phyloP scores from a whole-genome alignment of 64 coral and sea anemone species.

The Acropora yongei region DNA sequence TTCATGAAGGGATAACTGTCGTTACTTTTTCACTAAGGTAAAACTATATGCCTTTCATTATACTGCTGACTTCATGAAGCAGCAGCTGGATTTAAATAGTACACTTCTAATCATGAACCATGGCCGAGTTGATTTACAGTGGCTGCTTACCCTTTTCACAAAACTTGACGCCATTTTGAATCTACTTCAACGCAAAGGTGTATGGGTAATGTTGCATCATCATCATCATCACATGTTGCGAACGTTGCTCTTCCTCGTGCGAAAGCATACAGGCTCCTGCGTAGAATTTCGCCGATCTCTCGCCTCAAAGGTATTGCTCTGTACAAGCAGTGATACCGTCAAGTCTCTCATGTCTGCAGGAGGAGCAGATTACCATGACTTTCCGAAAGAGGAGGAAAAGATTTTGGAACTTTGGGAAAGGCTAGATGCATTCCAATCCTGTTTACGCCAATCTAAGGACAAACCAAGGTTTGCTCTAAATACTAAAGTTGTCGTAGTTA shows the following conservation, averaged over 20 bases:
- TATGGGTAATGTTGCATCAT: slow-evolving; percentile 52
- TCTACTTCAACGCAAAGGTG: slow-evolving; percentile 6
- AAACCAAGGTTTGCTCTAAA: slow-evolving; percentile 73
- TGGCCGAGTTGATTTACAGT: too few relatives aligned
- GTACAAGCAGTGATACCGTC: slow-evolving; percentile 24
- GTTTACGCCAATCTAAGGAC: slow-evolving; percentile 90
- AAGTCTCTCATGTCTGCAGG: slow-evolving; percentile 62
- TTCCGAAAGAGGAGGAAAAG: slow-evolving; percentile 97
- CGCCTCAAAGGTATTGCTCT: not conserved
- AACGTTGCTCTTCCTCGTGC: slow-evolving; percentile 31
- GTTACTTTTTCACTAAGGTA: too few relatives aligned
- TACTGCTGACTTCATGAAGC: too few relatives aligned
- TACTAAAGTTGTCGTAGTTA: not conserved
- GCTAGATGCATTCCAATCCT: slow-evolving; percentile 95
- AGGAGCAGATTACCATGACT: slow-evolving; percentile 79
- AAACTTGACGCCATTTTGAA: slow-evolving; percentile 91
- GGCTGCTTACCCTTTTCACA: slow-evolving; percentile 76
- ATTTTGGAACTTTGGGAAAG: slow-evolving; percentile 96
- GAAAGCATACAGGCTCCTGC: not conserved
- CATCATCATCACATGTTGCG: slow-evolving; percentile 34
- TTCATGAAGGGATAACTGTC: too few relatives aligned
- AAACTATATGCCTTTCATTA: too few relatives aligned
- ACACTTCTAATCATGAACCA: too few relatives aligned
- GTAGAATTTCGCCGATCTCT: not conserved
- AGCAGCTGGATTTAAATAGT: too few relatives aligned